Base-by-base conservation (phyloP, 2,797 vertebrate species). In the Mus spretus region DNA sequence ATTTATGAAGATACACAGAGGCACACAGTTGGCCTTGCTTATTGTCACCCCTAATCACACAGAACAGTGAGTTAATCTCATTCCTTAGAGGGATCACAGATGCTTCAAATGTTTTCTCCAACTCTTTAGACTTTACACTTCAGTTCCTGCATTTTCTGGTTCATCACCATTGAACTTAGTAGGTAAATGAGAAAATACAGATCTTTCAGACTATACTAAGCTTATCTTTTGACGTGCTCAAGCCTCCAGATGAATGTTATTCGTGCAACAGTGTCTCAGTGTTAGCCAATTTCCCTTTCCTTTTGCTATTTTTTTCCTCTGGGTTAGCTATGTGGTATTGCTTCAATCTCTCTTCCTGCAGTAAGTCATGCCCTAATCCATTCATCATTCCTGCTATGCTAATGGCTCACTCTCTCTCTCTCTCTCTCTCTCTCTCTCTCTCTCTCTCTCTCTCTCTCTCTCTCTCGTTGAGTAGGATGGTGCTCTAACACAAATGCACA, bases 181-280 rank as follows among this genome's bases (percentile, higher is more conserved):
- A 91, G n/a, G 81, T 89, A 97, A 97, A 96, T 95, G 96, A 93
- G 95, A 83, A 97, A 97, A 95, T 88, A 96, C 90, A 53, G 94
- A 94, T 95, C 94, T 94, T 88, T 80, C 80, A 94, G 93, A 94
- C 91, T 57, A 89, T 40, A 94, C 87, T 93, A 93, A 95, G 91
- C 61, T 92, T 24, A 40, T 86, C 95, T 96, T 98, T 95, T 96
- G 96, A 97, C 96, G 96, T 96, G 93, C 6, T 93, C 87, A 79
- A 88, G 81, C 90, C 91, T 85, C 67, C 93, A 94, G 97, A 96
- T 95, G 91, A 97, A 95, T 95, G 96, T 92, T 93, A 95, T 88
- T 96, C 95, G 93, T 90, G 90, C 86, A 92, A 89, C 74, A 96
- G 82, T 90, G 94, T 97, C 96, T 97, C 91, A 80, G 82, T 93